Base-by-base conservation (phyloP, 1,140 invertebrate genomes). In the Papilio helenus region DNA sequence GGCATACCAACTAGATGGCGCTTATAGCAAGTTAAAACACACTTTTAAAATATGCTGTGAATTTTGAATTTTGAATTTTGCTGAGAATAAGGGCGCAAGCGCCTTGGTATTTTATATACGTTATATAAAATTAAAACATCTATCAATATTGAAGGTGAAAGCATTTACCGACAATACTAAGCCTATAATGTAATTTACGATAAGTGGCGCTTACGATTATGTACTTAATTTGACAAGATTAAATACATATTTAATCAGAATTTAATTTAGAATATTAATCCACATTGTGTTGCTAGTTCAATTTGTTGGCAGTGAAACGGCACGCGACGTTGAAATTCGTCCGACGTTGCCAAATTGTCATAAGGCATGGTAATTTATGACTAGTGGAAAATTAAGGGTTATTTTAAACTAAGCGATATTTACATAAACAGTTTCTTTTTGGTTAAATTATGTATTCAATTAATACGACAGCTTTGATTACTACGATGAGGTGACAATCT, bases 341-440 rank as follows among this genome's bases (percentile, higher is more conserved):
- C 7, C 51, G 76, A 18, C 76, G 76, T 65, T 77, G 76, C 76
- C 76, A 77, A 77, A 77, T 77, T 77, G 76, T 77, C 76, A 77
- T 77, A 77, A 77, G 29, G 55, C 76, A 44, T 65, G 34, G 58
- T 77, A 77, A 77, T 77, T 65, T n/a, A 77, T 65, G 76, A 61
- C 55, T 29, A 58, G 74, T 44, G 58, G 76, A 77, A 77, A 44
- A 77, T 77, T 65, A 58, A 39, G 55, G 39, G 55, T 77, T 77
- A 77, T 77, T 77, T 77, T 77, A 44, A 65, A 77, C 58, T 23
- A 20, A 49, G 44, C 20, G 26, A 51, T 74, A 74, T 65, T 65
- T 68, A 68, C 23, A 34, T 14, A 20, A 34, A 61, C 58, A 23
- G 26, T 68, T 68, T n/a, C 26, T 68, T 58, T 23, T 58, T 20